Conservation (phyloP, 2,113 vertebrate genomes). For the Anser cygnoides region DNA sequence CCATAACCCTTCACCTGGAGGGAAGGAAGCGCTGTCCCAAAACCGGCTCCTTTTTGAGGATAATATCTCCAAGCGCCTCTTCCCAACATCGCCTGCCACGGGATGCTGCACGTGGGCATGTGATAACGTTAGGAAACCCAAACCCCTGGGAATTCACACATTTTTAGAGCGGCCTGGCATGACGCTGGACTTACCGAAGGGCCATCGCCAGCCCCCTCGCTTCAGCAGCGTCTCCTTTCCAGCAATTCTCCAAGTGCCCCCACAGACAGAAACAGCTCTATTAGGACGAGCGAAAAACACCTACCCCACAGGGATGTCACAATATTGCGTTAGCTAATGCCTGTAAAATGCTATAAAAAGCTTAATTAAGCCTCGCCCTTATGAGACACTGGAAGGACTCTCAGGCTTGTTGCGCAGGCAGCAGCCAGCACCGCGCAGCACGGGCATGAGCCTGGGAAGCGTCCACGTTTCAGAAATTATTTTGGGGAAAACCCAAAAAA, state of each 20-base stretch:
- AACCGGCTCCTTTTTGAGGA: accelerated
- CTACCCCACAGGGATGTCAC: not conserved
- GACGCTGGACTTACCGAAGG: accelerated
- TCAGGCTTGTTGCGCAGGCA: not conserved
- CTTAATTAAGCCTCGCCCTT: not conserved
- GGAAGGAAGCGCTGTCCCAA: not conserved
- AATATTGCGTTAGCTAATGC: not conserved
- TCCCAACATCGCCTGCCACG: accelerated
- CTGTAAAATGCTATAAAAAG: not conserved
- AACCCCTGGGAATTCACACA: accelerated
- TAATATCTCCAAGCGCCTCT: accelerated
- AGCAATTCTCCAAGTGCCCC: accelerated
- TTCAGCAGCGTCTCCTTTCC: not conserved
- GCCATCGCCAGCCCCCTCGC: accelerated
- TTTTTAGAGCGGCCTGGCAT: accelerated
- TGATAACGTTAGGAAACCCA: accelerated
- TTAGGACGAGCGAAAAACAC: not conserved
- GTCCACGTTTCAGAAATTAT: too few species aligned
- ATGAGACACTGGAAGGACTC: not conserved
- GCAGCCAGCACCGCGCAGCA: not conserved
- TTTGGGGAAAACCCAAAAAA: not conserved
- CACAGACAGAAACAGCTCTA: accelerated
- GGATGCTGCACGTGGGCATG: accelerated
- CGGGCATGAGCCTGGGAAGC: not conserved
- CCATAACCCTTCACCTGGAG: not conserved